Base-by-base conservation (phyloP, 2,113 vertebrate genomes). In the Colossoma macropomum region DNA sequence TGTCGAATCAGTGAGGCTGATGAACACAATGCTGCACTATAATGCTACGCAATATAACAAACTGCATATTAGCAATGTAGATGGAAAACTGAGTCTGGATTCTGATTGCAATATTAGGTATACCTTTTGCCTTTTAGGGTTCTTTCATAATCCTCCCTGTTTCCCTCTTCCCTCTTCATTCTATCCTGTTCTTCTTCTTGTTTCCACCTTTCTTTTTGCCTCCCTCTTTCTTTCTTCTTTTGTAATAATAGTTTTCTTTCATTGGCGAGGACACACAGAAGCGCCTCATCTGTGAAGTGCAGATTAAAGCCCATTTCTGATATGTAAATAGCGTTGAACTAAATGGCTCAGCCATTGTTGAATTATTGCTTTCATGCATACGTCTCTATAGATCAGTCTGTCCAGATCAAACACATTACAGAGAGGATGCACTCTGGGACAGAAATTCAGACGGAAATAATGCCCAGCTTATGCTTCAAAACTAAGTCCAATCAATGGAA, bases 251-350 rank as follows among this genome's bases (percentile, higher is more conserved):
- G 48, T 25, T 71, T 73, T 38, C 56, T 59, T 78, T 63, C 50
- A 72, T 75, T 50, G 74, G 45, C 63, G 45, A 48, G 45, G 17
- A 69, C 71, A 66, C 28, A 38, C 16, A 21, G 25, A 30, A 32
- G 60, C 27, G 23, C 82, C 70, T 82, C 73, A 75, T 87, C 73
- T 80, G 73, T 52, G 65, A 62, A 69, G 34, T 25, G 34, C 28
- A 71, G 63, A 73, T 85, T 78, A 86, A 89, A 84, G 88, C 27
- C 6, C 81, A 69, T 80, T 72, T 85, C 72, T 84, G 84, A 83
- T 75, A 62, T 87, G 84, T 79, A 85, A 88, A 84, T 83, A 79
- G 69, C n/a, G 60, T 54, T 77, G 71, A 78, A 85, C 34, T 41
- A 12, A 81, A 63, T 16, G 45, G 73, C n/a, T 32, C 62, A 83